A percentile compares a stretch with the other conserved stretches of the same genome.
Evolutionary conservation across 35 echinoderm and acorn worm genomes (phyloP).

Genomic region (Heliocidaris erythrogramma): DNA sequence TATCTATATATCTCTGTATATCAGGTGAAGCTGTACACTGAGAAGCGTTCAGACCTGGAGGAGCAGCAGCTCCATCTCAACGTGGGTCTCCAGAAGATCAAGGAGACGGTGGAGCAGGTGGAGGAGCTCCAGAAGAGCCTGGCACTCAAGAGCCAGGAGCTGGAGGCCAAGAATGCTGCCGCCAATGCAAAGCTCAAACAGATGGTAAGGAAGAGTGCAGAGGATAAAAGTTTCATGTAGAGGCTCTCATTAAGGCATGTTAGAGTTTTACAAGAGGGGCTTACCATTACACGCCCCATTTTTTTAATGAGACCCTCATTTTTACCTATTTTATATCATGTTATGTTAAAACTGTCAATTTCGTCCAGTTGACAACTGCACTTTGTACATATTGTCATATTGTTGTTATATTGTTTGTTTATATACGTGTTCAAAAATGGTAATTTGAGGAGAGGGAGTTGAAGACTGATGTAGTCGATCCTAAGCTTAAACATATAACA

Average conservation of each 20-base stretch:
- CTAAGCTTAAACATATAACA: not conserved
- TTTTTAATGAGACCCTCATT: too few relatives aligned
- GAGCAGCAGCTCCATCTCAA: slow-evolving; percentile 99
- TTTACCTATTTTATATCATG: too few relatives aligned
- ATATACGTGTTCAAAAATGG: too few relatives aligned
- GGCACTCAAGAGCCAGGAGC: slow-evolving; percentile 92
- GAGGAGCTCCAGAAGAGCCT: slow-evolving; percentile 98
- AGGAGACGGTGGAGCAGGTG: slow-evolving; percentile 98
- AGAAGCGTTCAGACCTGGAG: slow-evolving; percentile 94
- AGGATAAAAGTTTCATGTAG: not conserved
- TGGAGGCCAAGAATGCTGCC: slow-evolving; percentile 97
- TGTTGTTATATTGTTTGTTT: too few relatives aligned
- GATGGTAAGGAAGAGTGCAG: slow-evolving; percentile 72
- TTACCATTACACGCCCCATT: too few relatives aligned
- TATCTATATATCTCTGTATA: not conserved
- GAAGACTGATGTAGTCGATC: not conserved
- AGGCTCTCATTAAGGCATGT: too few relatives aligned
- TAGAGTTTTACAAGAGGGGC: too few relatives aligned
- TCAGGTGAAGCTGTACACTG: slow-evolving; percentile 98
- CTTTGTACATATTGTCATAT: too few relatives aligned
- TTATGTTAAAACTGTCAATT: too few relatives aligned
- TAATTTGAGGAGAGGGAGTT: not conserved
- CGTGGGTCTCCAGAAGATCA: slow-evolving; percentile 99
- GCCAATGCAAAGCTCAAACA: slow-evolving; percentile 98
- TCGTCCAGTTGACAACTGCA: too few relatives aligned